A percentile compares a stretch with the other conserved stretches of the same genome.
These are phyloP conservation scores for Arrhamphus sclerolepis DNA, from an alignment of 2,797 vertebrate species.

Conservation along the genomic window DNA sequence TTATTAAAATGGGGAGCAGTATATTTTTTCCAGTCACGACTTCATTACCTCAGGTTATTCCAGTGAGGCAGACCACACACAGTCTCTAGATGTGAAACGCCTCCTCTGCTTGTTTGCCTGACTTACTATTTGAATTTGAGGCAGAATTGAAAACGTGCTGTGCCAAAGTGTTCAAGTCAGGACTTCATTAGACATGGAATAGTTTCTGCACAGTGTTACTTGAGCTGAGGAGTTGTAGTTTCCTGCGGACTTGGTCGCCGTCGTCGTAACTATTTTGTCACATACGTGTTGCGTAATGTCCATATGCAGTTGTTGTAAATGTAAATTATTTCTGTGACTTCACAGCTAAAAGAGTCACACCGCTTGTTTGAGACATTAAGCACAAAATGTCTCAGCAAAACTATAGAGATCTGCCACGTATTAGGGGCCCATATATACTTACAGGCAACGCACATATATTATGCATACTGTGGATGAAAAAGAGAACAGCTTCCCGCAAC, in stretches of 20 bases:
- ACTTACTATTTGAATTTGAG: slow-evolving; percentile 68
- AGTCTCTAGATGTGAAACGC: slow-evolving; percentile 59
- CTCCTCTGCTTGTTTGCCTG: slow-evolving; percentile 61
- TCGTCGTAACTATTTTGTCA: slow-evolving; percentile 9
- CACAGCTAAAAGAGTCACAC: slow-evolving; percentile 21
- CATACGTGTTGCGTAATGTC: slow-evolving; percentile 7
- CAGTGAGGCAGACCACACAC: slow-evolving; percentile 79
- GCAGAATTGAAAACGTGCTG: slow-evolving; percentile 47
- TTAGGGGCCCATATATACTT: slow-evolving; percentile 39
- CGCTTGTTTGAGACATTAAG: slow-evolving; percentile 36
- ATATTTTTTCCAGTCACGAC: slow-evolving; percentile 78
- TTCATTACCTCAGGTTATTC: slow-evolving; percentile 74
- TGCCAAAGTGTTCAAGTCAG: slow-evolving; percentile 67
- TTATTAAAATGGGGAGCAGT: slow-evolving; percentile 82
- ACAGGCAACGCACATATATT: slow-evolving; percentile 44
- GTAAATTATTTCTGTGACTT: slow-evolving; percentile 16
- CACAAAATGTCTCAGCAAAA: slow-evolving; percentile 35
- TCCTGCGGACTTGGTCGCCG: slow-evolving; percentile 24
- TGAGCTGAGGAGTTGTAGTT: slow-evolving; percentile 35
- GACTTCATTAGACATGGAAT: slow-evolving; percentile 62
- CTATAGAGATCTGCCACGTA: slow-evolving; percentile 41
- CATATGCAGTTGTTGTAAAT: slow-evolving; percentile 23
- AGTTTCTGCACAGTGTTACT: slow-evolving; percentile 47
- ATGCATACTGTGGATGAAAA: slow-evolving; percentile 46
- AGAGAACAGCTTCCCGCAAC: slow-evolving; percentile 30